These are phyloP conservation scores for Antennarius maculatus DNA, from an alignment of 2,797 vertebrate species.

Conservation along the genomic window DNA sequence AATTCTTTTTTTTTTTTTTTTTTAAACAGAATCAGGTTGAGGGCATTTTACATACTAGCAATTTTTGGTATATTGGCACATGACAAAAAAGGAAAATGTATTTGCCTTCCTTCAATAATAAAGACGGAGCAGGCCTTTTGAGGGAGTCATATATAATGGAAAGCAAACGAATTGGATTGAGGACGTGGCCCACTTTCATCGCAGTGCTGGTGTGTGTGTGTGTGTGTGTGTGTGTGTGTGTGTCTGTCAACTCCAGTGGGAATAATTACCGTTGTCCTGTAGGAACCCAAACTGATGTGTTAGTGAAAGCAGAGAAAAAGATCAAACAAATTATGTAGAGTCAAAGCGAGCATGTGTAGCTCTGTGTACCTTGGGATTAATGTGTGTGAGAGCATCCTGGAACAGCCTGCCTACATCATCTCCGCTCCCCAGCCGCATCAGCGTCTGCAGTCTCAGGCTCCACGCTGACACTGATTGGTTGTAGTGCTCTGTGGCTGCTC, in stretches of 20 bases:
- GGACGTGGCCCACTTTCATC: slow-evolving; percentile 70
- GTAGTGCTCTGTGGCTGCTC: slow-evolving; percentile 78
- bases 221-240: slow-evolving; percentile 1
- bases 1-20: no score
- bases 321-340: not conserved
- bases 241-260: slow-evolving; percentile 14
- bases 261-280: slow-evolving; percentile 13
- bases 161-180: slow-evolving; percentile 67
- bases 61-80: no score
- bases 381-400: slow-evolving; percentile 83
- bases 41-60: no score
- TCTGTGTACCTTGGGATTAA: slow-evolving; percentile 85
- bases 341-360: not conserved
- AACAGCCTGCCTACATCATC: slow-evolving; percentile 74
- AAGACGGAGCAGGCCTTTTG: slow-evolving; percentile 9
- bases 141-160: slow-evolving; percentile 34
- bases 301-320: not conserved
- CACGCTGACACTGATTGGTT: slow-evolving; percentile 83
- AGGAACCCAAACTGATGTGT: not conserved
- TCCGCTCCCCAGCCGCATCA: slow-evolving; percentile 77
- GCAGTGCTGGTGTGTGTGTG: slow-evolving; percentile 20
- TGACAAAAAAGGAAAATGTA: not conserved
- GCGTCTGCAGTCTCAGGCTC: slow-evolving; percentile 84
- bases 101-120: slow-evolving; percentile 1
- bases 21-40: no score